Evolutionary conservation across 2,888 invertebrate species (phyloP).

Genomic region (Aphidoletes aphidimyza): DNA sequence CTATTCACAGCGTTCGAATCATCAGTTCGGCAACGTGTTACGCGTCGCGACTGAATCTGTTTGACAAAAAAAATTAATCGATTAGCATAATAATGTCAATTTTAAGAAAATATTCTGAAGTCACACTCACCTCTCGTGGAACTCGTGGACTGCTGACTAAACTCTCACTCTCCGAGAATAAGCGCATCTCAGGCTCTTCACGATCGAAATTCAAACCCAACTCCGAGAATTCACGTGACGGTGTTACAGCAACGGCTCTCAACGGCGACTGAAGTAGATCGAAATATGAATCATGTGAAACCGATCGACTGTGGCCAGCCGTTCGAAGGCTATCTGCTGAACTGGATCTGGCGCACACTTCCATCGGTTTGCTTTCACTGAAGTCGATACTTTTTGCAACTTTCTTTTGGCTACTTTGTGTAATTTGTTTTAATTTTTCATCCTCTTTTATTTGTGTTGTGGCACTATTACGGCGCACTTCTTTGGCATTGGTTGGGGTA

Average conservation of each 20-base stretch:
- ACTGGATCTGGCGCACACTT: slow-evolving; percentile 65
- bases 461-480: neutral
- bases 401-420: slow-evolving; percentile 59
- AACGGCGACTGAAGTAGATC: slow-evolving; percentile 70
- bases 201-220: slow-evolving; percentile 84
- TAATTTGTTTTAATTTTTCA: slow-evolving; percentile 34
- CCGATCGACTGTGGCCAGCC: slow-evolving; percentile 72
- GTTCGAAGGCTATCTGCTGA: slow-evolving; percentile 67
- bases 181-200: slow-evolving; percentile 86
- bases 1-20: slow-evolving; percentile 69
- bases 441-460: slow-evolving; percentile 3
- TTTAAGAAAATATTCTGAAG: neutral
- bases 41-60: slow-evolving; percentile 66
- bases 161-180: slow-evolving; percentile 89
- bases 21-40: slow-evolving; percentile 69
- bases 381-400: slow-evolving; percentile 65
- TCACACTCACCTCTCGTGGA: slow-evolving; percentile 63
- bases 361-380: slow-evolving; percentile 65
- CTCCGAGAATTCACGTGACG: slow-evolving; percentile 79
- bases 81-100: neutral
- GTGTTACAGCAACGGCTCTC: slow-evolving; percentile 64
- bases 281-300: slow-evolving; percentile 94
- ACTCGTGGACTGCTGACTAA: slow-evolving; percentile 71
- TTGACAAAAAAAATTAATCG: neutral
- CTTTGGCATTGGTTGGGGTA: slow-evolving; percentile 45